A percentile compares a stretch with the other conserved stretches of the same genome.
Evolutionary conservation across 2,888 invertebrate genomes (phyloP).

Genomic region (Parnassius glacialis): DNA sequence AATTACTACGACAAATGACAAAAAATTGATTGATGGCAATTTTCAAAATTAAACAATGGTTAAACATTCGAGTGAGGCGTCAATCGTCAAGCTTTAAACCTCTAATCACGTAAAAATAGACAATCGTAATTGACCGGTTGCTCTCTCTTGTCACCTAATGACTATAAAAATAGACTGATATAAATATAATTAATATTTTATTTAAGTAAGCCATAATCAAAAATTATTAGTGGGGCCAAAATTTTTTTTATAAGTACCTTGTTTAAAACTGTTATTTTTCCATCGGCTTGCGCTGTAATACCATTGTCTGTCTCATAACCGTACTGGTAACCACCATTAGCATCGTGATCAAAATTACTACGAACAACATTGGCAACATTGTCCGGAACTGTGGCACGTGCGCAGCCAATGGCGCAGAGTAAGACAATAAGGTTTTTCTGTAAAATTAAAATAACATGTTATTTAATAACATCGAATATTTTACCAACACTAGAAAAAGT

Average conservation of each 20-base stretch:
- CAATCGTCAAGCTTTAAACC: too few relatives aligned
- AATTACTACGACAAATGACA: too few relatives aligned
- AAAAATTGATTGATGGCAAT: too few relatives aligned
- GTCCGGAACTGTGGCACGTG: conserved; percentile 36
- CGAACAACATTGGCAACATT: conserved; percentile 32
- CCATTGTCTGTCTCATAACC: conserved; percentile 81
- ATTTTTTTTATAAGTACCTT: conserved; percentile 24
- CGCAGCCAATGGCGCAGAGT: conserved; percentile 43
- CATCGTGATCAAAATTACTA: conserved; percentile 27
- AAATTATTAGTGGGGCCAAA: too few relatives aligned
- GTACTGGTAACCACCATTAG: conserved; percentile 74
- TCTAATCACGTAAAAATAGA: too few relatives aligned
- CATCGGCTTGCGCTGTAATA: conserved; percentile 75
- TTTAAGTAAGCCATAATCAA: too few relatives aligned
- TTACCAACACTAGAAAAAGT: neutral
- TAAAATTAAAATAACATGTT: conserved; percentile 7
- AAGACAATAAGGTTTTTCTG: conserved; percentile 48
- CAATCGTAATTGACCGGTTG: too few relatives aligned
- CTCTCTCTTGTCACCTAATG: too few relatives aligned
- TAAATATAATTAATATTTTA: too few relatives aligned
- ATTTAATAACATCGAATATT: neutral
- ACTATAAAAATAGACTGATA: too few relatives aligned
- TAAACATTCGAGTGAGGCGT: too few relatives aligned
- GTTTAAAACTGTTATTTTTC: conserved; percentile 57
- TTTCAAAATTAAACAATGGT: too few relatives aligned